These are phyloP conservation scores for Strix occidentalis DNA, from an alignment of 2,797 vertebrate genomes.

Conservation along the genomic window DNA sequence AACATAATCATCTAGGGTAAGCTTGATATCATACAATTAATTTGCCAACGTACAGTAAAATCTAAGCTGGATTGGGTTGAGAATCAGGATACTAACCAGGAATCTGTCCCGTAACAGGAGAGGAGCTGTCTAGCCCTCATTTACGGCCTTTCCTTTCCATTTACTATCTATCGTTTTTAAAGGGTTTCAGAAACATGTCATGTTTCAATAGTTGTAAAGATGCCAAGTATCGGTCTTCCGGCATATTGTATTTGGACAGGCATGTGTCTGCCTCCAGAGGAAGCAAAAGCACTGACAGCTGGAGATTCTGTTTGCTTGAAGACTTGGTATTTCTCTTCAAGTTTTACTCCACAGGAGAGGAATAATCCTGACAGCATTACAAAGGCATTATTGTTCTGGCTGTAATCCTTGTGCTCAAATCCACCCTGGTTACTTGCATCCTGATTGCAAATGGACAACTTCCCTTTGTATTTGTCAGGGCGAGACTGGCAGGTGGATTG, in stretches of 20 bases:
- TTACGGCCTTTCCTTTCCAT: background rate
- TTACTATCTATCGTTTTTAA: background rate
- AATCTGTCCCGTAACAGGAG: background rate
- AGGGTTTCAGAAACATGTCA: background rate
- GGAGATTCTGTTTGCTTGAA: slow-evolving; percentile 53
- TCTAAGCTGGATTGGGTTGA: background rate
- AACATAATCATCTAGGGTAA: background rate
- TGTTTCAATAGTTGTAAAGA: background rate
- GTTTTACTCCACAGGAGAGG: slow-evolving; percentile 44
- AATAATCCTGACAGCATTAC: slow-evolving; percentile 62
- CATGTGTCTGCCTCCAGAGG: slow-evolving; percentile 31
- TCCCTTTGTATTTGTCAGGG: background rate
- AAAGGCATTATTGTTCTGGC: slow-evolving; percentile 55
- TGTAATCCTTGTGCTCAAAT: slow-evolving; percentile 58
- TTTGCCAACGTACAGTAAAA: background rate
- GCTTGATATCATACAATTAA: background rate
- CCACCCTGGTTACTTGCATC: background rate
- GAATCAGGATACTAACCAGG: background rate
- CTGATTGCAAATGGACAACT: slow-evolving; percentile 1
- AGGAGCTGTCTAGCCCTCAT: background rate
- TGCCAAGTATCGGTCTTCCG: slow-evolving; percentile 10
- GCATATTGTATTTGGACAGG: slow-evolving; percentile 49
- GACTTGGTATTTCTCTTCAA: slow-evolving; percentile 25
- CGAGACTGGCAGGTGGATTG: background rate
- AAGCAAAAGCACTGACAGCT: slow-evolving; percentile 41